phyloP scores from a whole-genome alignment of 2,797 vertebrate genomes.

The Mormyrus proboscirostris region DNA sequence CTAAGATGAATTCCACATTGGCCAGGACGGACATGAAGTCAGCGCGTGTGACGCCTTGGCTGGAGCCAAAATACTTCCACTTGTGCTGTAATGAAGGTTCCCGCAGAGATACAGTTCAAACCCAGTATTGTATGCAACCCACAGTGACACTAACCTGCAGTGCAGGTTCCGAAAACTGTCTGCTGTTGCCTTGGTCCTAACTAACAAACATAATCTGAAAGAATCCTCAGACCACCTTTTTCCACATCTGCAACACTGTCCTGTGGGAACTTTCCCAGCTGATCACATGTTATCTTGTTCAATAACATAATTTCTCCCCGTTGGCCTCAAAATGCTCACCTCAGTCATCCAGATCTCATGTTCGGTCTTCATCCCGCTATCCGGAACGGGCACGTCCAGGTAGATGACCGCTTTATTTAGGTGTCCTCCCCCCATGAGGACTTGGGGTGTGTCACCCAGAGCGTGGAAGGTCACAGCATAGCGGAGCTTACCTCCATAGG shows the following conservation, averaged over 20 bases:
- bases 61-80: conserved; percentile 90
- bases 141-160: neutral
- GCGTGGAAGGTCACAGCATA: conserved; percentile 76
- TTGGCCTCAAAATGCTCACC: conserved; percentile 51
- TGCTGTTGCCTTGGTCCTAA: neutral
- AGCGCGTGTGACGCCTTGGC: conserved; percentile 64
- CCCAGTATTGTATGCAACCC: conserved; percentile 18
- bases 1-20: conserved; percentile 76
- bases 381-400: conserved; percentile 61
- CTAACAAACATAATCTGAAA: neutral
- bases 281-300: neutral
- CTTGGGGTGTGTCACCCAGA: conserved; percentile 76
- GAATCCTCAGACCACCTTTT: neutral
- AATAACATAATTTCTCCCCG: neutral
- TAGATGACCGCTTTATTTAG: conserved; percentile 74
- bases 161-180: neutral
- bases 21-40: conserved; percentile 87
- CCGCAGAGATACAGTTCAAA: neutral
- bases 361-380: conserved; percentile 61
- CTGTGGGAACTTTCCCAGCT: neutral
- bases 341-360: conserved; percentile 73
- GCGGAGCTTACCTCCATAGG: conserved; percentile 77
- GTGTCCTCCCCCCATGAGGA: conserved; percentile 79
- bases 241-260: neutral
- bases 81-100: conserved; percentile 55